Conservation (phyloP, 2,113 vertebrate genomes). For the Drymodes brunneopygia region DNA sequence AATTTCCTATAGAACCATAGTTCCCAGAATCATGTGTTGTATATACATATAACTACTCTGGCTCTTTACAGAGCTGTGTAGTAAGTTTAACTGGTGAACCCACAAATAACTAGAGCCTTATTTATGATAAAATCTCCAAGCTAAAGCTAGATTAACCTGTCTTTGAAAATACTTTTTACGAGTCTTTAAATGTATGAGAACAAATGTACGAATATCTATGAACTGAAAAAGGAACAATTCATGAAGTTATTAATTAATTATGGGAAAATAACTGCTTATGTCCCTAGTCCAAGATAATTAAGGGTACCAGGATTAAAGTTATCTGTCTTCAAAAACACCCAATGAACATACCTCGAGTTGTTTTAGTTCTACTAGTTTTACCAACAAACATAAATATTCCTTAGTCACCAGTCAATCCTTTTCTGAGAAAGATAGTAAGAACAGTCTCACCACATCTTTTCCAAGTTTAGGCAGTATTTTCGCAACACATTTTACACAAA, state of each 20-base stretch:
- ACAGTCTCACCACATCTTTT: neutral
- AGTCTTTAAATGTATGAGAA: neutral
- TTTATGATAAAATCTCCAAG: neutral
- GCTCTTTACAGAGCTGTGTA: neutral
- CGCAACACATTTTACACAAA: neutral
- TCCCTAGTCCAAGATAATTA: neutral
- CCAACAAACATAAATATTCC: neutral
- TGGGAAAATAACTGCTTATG: neutral
- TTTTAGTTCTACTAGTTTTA: neutral
- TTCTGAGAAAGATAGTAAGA: neutral
- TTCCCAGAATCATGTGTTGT: neutral
- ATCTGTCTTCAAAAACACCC: neutral
- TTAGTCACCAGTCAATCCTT: neutral
- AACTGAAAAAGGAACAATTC: neutral
- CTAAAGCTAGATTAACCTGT: neutral
- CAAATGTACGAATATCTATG: neutral
- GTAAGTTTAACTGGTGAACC: neutral
- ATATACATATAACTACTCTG: neutral
- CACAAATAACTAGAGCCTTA: neutral
- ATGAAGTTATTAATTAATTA: neutral
- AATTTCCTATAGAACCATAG: neutral
- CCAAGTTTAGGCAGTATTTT: neutral
- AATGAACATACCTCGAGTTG: neutral
- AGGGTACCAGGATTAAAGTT: neutral
- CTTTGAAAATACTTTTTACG: neutral